Conservation (phyloP, 2,888 invertebrate species). For the Folsomia candida region DNA sequence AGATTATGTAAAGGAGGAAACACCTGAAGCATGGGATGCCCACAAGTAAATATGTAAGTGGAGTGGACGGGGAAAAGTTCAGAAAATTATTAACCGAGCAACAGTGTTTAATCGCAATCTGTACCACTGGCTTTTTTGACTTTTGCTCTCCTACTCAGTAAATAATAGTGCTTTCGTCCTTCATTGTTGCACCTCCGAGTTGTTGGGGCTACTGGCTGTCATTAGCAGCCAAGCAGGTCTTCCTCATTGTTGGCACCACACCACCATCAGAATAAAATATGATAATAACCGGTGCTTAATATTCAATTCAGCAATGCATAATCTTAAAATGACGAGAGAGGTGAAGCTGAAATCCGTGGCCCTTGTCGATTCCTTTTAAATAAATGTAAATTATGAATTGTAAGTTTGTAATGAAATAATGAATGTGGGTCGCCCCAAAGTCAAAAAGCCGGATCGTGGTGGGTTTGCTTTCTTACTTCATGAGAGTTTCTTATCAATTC, state of each 20-base stretch:
- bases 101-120: not conserved
- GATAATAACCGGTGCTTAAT: conserved; percentile 20
- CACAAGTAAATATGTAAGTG: not conserved
- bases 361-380: conserved; percentile 27
- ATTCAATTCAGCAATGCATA: conserved; percentile 37
- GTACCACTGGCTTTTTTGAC: not conserved
- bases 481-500: not conserved
- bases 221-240: not conserved
- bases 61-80: not conserved
- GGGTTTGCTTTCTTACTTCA: not conserved
- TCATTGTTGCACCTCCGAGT: not conserved
- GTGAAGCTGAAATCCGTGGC: conserved; percentile 13
- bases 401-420: conserved; percentile 17
- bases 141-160: not conserved
- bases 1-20: not conserved
- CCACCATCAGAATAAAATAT: conserved; percentile 3
- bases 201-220: not conserved
- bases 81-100: not conserved
- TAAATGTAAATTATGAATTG: conserved; percentile 31
- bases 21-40: not conserved
- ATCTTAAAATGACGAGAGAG: conserved; percentile 27
- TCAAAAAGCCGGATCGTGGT: not conserved
- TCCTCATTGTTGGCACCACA: not conserved
- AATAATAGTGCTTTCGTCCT: not conserved
- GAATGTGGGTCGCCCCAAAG: conserved; percentile 13